Evolutionary conservation across 2,113 vertebrate genomes (phyloP).

Genomic region (Toxostoma redivivum): DNA sequence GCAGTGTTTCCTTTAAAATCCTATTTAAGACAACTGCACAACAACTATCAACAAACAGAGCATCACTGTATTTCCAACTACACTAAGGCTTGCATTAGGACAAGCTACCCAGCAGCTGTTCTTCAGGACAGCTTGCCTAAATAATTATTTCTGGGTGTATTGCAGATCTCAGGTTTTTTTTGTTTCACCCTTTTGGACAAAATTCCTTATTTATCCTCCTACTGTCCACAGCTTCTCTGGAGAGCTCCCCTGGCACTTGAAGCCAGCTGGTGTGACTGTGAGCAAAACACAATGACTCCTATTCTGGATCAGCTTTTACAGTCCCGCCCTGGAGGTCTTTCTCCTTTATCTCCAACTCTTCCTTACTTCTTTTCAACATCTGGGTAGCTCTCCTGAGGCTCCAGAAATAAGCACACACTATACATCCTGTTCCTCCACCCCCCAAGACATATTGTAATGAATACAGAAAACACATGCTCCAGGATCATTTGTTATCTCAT

Average conservation of each 20-base stretch:
- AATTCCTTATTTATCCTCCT: neutral
- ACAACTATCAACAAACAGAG: neutral
- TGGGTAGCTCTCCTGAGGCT: constrained; percentile 30
- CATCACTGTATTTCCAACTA: neutral
- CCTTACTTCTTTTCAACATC: constrained; percentile 21
- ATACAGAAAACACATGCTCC: neutral
- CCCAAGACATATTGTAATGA: neutral
- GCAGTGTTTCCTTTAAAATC: neutral
- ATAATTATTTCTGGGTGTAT: neutral
- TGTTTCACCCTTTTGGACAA: neutral
- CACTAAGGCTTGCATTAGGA: neutral
- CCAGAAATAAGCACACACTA: neutral
- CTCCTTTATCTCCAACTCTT: constrained; percentile 3
- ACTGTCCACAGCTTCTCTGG: neutral
- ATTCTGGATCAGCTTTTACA: neutral
- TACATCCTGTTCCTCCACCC: neutral
- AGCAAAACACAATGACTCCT: constrained; percentile 27
- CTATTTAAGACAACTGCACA: neutral
- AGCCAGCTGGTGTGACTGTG: constrained; percentile 24
- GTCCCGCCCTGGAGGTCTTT: neutral
- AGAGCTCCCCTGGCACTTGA: neutral
- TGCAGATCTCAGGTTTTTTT: neutral
- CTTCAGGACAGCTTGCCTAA: neutral
- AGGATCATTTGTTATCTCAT: constrained; percentile 9
- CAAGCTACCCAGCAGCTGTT: neutral